Evolutionary conservation across 2,797 vertebrate genomes (phyloP), one percentile per base, ranked within the genome.

Genomic region (Taenioides sp.): DNA sequence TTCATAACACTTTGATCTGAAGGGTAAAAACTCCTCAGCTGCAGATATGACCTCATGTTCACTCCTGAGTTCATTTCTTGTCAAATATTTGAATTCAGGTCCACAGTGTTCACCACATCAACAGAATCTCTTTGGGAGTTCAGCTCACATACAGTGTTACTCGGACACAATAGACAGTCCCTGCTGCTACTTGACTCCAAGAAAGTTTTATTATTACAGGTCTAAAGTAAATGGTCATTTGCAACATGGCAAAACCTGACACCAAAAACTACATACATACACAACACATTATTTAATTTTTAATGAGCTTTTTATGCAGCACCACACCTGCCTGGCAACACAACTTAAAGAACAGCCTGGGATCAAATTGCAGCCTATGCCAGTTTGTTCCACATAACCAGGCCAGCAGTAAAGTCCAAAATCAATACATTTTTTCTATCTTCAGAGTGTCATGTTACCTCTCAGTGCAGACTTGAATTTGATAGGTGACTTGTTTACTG

Each of bases 1-100:
- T 40, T 58, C 54, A 68, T 58, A 52, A 67, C 34, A 68, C 66
- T 68, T 68, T 43, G 10, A 43, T 47, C 16, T 59, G 22, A 69
- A 43, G 54, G 55, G 34, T 59, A 69, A 59, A 69, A 69, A 67
- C 20, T 66, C 50, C 22, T 55, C 66, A 23, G 10, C 16, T 11
- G n/a, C 34, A 59, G 54, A 58, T 59, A 59, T 59, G 54, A 69
- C 67, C 67, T 69, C 22, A 20, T 47, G 23, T 58, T 43, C 31
- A 58, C 34, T 47, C 17, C 34, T 18, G 16, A 58, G 37, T 58
- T 68, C 17, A 31, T 68, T 47, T 43, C 34, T 22, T 27, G 31
- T 17, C 31, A 40, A 59, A 23, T 43, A 25, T 27, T 37, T 37
- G 34, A 55, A 40, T 18, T 55, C 34, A 58, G 34, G 12, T 43